Percentiles rank a stretch among this genome's conserved stretches.
Evolutionary conservation across 1,140 invertebrate species (phyloP).

Genomic region (Linepithema humile): DNA sequence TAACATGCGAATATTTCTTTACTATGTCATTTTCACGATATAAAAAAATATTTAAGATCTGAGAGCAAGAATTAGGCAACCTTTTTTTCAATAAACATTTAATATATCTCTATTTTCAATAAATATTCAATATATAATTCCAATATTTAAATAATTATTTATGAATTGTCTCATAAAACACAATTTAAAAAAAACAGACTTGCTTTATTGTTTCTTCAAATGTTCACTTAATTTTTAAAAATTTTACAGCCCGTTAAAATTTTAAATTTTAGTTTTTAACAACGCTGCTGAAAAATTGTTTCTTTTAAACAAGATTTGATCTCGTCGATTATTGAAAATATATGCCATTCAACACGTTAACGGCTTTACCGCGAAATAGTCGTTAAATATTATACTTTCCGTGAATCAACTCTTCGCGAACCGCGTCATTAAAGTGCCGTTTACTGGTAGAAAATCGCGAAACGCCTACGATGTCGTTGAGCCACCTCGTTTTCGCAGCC

Average conservation of each 20-base stretch:
- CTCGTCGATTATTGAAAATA: constrained; percentile 32
- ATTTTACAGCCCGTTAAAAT: not conserved
- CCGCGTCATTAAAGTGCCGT: constrained; percentile 25
- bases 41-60: not conserved
- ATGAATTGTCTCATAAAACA: not conserved
- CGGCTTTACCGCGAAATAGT: constrained; percentile 37
- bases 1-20: not conserved
- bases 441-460: constrained; percentile 35
- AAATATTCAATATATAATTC: no score
- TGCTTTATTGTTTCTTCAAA: not conserved
- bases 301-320: not conserved
- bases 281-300: not conserved
- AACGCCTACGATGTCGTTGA: constrained; percentile 29
- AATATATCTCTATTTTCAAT: not conserved
- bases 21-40: not conserved
- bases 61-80: not conserved
- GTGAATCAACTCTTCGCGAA: constrained; percentile 39
- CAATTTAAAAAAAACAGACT: not conserved
- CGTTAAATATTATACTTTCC: constrained; percentile 54
- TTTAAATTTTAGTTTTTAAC: constrained; percentile 1
- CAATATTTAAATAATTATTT: not conserved
- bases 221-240: not conserved
- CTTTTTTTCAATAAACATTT: not conserved
- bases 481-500: constrained; percentile 39
- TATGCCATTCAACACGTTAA: not conserved